Conservation (phyloP, 2,888 invertebrate species). For the Pandemis heparana region DNA sequence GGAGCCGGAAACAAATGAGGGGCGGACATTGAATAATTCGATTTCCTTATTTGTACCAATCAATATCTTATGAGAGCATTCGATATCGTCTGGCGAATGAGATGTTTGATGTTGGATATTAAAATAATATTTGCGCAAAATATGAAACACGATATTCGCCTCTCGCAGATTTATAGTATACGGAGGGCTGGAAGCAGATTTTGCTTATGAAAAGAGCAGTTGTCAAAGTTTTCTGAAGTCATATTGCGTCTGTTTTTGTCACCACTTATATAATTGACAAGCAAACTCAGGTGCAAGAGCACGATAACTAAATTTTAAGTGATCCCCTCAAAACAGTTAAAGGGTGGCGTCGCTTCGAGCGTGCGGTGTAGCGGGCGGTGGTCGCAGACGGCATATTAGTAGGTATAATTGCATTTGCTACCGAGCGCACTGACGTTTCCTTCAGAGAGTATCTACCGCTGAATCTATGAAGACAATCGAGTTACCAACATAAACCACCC, state of each 20-base stretch:
- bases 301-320: conserved; percentile 72
- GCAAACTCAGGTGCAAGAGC: conserved; percentile 67
- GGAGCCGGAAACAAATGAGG: conserved; percentile 83
- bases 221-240: conserved; percentile 27
- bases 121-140: conserved; percentile 35
- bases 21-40: conserved; percentile 86
- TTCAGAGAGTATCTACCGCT: conserved; percentile 70
- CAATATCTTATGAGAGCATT: conserved; percentile 80
- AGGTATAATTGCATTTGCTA: conserved; percentile 83
- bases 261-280: conserved; percentile 50
- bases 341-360: conserved; percentile 71
- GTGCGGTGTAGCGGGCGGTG: conserved; percentile 57
- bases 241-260: conserved; percentile 34
- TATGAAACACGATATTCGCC: conserved; percentile 13
- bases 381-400: conserved; percentile 82
- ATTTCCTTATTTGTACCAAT: conserved; percentile 86
- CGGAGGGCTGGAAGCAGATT: neutral
- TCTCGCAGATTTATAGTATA: conserved; percentile 22
- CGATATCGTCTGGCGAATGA: conserved; percentile 64
- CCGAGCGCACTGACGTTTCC: conserved; percentile 81
- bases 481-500: conserved; percentile 81
- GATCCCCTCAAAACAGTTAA: conserved; percentile 71
- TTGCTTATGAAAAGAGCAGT: neutral
- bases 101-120: conserved; percentile 56
- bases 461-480: conserved; percentile 81